Base-by-base conservation (phyloP, 2,888 invertebrate species). In the Sarcophaga carnaria region DNA sequence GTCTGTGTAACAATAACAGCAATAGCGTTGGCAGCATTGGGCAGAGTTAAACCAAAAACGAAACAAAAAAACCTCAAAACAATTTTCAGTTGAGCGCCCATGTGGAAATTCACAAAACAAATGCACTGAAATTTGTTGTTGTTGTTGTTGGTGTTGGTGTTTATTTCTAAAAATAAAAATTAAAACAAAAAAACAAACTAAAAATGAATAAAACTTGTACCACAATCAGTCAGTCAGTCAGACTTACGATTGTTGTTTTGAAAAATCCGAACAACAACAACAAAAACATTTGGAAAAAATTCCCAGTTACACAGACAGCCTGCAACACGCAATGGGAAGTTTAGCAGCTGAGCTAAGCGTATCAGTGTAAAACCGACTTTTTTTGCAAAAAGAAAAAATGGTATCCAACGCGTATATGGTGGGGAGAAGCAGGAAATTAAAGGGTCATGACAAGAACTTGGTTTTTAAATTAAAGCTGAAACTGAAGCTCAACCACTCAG, bases 71-170 rank as follows among this genome's bases (percentile, higher is more conserved):
- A 84, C 75, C 79, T 79, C 17, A 76, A 67, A 88, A 87, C 86
- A 81, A 87, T 89, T 89, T 93, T 93, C 93, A 93, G 93, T 92
- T 93, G 93, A 93, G 93, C 93, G 92, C 85, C 93, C 93, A 93
- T 91, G 93, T 92, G 93, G 92, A 93, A 93, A 93, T 91, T 91
- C 91, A 91, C 90, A 91, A 81, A 93, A 91, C 91, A 91, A 91
- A 90, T 90, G 90, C 90, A 90, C 89, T 89, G 89, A 89, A 88
- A 45, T 74, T 67, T 72, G 27, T n/a, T 60, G 37, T 37, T 37
- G 37, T 37, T 37, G 37, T 8, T 37, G 37, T 1, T 37, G 37
- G 1, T 10, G 37, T 37, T 37, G 37, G 37, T 76, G 4, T 82
- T 66, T 72, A 37, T 80, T 64, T 72, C n/a, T 72, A 14, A 66